Evolutionary conservation across 2,797 vertebrate genomes (phyloP), one percentile per base, ranked within the genome.

Genomic region (Ptychobarbus kaznakovi): DNA sequence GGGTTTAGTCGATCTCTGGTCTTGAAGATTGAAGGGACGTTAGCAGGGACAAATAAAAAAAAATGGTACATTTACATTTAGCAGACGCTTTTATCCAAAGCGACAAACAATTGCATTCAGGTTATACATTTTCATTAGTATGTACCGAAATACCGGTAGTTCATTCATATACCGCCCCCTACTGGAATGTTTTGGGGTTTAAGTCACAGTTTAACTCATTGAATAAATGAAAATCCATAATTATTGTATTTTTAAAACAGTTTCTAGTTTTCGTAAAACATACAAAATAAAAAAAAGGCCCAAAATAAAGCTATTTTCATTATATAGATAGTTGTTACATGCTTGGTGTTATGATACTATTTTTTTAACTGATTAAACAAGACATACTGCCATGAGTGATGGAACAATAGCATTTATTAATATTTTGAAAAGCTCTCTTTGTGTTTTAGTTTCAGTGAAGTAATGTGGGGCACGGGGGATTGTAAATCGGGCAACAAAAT

Each of bases 81-180:
- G n/a, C n/a, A n/a, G n/a, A n/a, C n/a, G n/a, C n/a, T n/a, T n/a
- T n/a, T n/a, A n/a, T n/a, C n/a, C n/a, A n/a, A n/a, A n/a, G n/a
- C n/a, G n/a, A n/a, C n/a, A n/a, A n/a, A n/a, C n/a, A n/a, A n/a
- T n/a, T n/a, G n/a, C n/a, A n/a, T n/a, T n/a, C n/a, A n/a, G n/a
- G n/a, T n/a, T n/a, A n/a, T n/a, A n/a, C n/a, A n/a, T n/a, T n/a
- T n/a, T n/a, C n/a, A n/a, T n/a, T n/a, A n/a, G n/a, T n/a, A n/a
- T n/a, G n/a, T n/a, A n/a, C n/a, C n/a, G n/a, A n/a, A n/a, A n/a
- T 32, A 32, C 32, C 2, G 32, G 32, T 32, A 32, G 10, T 66
- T 1, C 20, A 5, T 42, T 20, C 35, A 25, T n/a, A 84, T 79
- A 72, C 11, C 53, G 73, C 81, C 84, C 84, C 77, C 88, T 89